Percentiles rank a stretch among this genome's conserved stretches.
Evolutionary conservation across 2,113 vertebrate genomes (phyloP).

Genomic region (Centropristis striata): DNA sequence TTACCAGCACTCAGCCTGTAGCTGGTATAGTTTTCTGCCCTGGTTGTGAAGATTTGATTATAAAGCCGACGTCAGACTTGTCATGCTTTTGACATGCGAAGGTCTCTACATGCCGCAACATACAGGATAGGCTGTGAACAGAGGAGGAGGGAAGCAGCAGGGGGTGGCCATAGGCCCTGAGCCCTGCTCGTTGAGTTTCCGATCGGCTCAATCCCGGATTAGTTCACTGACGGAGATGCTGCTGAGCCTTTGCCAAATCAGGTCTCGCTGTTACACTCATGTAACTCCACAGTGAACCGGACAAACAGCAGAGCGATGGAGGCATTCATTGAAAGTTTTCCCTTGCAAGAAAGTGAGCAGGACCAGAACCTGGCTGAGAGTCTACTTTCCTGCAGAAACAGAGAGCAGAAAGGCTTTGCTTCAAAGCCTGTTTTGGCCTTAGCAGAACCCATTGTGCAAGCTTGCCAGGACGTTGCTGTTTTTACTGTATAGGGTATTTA

Average conservation of each 20-base stretch:
- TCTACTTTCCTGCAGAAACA: not conserved
- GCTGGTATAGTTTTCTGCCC: not conserved
- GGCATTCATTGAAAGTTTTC: constrained; percentile 27
- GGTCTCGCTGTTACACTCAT: constrained; percentile 45
- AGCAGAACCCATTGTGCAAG: constrained; percentile 46
- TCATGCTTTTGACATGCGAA: constrained; percentile 1
- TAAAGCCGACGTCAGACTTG: constrained; percentile 8
- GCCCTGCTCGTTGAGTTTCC: constrained; percentile 67
- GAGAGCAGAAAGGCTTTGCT: constrained; percentile 24
- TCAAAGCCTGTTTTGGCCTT: constrained; percentile 39
- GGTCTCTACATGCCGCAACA: not conserved
- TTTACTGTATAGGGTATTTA: constrained; percentile 76
- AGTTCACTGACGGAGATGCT: constrained; percentile 78
- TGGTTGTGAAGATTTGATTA: constrained; percentile 9
- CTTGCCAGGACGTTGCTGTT: constrained; percentile 52
- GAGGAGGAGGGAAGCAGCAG: constrained; percentile 23
- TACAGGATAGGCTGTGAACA: not conserved
- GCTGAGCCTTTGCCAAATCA: constrained; percentile 71
- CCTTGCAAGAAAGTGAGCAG: not conserved
- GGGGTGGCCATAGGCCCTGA: constrained; percentile 49
- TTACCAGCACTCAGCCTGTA: not conserved
- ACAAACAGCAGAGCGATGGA: constrained; percentile 55
- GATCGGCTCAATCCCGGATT: constrained; percentile 79
- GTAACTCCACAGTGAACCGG: constrained; percentile 30
- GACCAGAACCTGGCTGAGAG: constrained; percentile 8